Evolutionary conservation across 1,140 invertebrate species (phyloP), one percentile per base, ranked within the genome.

Genomic region (Grapholita molesta): DNA sequence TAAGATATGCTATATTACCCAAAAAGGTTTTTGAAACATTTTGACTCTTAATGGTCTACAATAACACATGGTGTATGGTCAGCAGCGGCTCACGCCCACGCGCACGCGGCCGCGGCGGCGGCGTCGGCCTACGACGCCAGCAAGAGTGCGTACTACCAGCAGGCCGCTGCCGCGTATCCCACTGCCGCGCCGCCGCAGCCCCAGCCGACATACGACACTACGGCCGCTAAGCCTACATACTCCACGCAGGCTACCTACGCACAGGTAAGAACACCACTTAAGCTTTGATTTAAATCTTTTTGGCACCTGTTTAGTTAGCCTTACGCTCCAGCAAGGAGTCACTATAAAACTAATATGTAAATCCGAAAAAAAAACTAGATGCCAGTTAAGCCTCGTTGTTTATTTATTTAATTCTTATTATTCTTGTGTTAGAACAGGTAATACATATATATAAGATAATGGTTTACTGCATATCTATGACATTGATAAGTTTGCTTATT

Each of bases 121-220:
- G 89, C 88, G 53, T 91, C 89, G 25, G 88, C 89, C 12, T 92
- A 93, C 84, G 91, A 92, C 82, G 90, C 91, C 15, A 91, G 94
- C 67, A 94, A 94, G 64, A 94, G 94, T 66, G 94, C 94, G 0
- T 95, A 95, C 76, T 95, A 95, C 82, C 95, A 94, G 77, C 95
- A 96, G 76, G 94, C 95, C 9, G 95, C 95, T 8, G 94, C 94
- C 1, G 94, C 95, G 42, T 95, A 96, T 75, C 94, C 94, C 61
- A 93, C 94, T 69, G 96, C 96, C 12, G 87, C 89, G 32, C 95
- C 96, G 77, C 93, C 91, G 25, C 92, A 93, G 67, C 89, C 92
- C 28, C 89, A 93, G 68, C 91, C 92, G 35, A 82, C 92, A 3
- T 92, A 92, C 79, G 90, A 91, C 74, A 71, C 95, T 3, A 92